Evolutionary conservation across 2,797 vertebrate genomes (phyloP), one percentile per base, ranked within the genome.

Genomic region (Tamandua tetradactyla): DNA sequence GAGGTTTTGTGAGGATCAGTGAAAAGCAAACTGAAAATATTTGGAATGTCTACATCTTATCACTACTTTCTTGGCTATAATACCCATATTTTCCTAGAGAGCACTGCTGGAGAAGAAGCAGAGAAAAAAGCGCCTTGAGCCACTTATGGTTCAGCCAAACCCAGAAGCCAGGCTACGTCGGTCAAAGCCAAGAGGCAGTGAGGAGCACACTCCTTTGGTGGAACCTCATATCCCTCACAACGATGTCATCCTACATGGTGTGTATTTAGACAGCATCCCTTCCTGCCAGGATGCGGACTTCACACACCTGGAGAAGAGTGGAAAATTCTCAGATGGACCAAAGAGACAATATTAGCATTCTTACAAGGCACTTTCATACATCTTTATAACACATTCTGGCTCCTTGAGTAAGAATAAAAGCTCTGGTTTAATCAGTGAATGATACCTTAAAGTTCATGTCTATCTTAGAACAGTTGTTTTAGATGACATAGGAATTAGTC

Each of bases 81-180:
- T 32, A 1, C 20, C 15, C 11, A 0, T 86, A 87, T 59, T 81
- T 90, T 66, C 55, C 10, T 97, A 99, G 99, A 99, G 99, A 98
- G 99, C 98, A 0, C 98, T 99, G 81, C 98, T 99, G 87, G 99
- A 99, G 97, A 99, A 99, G 98, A 99, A 99, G 97, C 99, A 99
- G 97, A 98, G 98, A 72, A 98, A 98, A 97, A 99, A 99, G 81
- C 99, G 99, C 0, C 99, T 99, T 62, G 99, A 99, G 89, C 99
- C 99, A 0, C 97, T 99, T 91, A 99, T 99, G 99, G 99, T 99
- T 0, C 99, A 99, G 94, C 99, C 99, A 55, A 99, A 99, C 97
- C 99, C 98, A 0, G 99, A 99, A 96, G 98, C 98, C 47, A 98
- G 98, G 84, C 98, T 98, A 0, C 98, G 98, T 1, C 98, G 98